Evolutionary conservation across 2,113 vertebrate genomes (phyloP).

Genomic region (Oreochromis aureus): DNA sequence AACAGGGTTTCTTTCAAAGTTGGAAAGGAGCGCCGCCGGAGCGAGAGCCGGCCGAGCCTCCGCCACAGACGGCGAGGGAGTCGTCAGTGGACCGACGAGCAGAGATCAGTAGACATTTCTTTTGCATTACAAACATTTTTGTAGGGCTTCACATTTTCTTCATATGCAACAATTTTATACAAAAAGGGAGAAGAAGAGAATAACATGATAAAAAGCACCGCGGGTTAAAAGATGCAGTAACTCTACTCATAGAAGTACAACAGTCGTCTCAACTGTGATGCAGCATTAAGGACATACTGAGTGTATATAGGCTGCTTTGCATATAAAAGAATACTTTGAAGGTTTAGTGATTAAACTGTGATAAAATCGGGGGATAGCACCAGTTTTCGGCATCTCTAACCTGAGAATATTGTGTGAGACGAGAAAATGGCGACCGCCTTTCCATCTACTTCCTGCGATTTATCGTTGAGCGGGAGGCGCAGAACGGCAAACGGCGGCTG

Average conservation of each 20-base stretch:
- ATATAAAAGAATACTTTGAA: slow-evolving; percentile 67
- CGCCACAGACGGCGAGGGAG: slow-evolving; percentile 14
- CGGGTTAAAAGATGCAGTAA: slow-evolving; percentile 64
- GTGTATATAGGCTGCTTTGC: slow-evolving; percentile 64
- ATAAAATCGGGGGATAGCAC: slow-evolving; percentile 68
- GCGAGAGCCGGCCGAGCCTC: slow-evolving; percentile 25
- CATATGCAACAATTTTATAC: slow-evolving; percentile 65
- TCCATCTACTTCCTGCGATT: slow-evolving; percentile 64
- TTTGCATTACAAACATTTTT: slow-evolving; percentile 64
- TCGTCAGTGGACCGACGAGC: slow-evolving; percentile 44
- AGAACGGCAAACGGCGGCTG: slow-evolving; percentile 10
- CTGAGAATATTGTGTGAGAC: slow-evolving; percentile 73
- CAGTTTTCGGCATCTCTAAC: slow-evolving; percentile 76
- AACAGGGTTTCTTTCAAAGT: slow-evolving; percentile 12
- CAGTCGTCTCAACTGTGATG: slow-evolving; percentile 49
- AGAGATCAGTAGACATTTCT: slow-evolving; percentile 75
- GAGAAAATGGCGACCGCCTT: slow-evolving; percentile 59
- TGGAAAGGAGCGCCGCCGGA: slow-evolving; percentile 6
- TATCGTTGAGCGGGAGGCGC: background rate
- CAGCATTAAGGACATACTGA: slow-evolving; percentile 63
- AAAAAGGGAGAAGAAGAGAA: slow-evolving; percentile 46
- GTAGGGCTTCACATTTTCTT: slow-evolving; percentile 79
- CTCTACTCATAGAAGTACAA: slow-evolving; percentile 61
- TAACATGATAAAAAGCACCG: slow-evolving; percentile 67
- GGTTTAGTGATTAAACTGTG: slow-evolving; percentile 62